Percentiles rank a stretch among this genome's conserved stretches.
Conservation (phyloP, 2,888 invertebrate species). For the Malthinus flaveolus region DNA sequence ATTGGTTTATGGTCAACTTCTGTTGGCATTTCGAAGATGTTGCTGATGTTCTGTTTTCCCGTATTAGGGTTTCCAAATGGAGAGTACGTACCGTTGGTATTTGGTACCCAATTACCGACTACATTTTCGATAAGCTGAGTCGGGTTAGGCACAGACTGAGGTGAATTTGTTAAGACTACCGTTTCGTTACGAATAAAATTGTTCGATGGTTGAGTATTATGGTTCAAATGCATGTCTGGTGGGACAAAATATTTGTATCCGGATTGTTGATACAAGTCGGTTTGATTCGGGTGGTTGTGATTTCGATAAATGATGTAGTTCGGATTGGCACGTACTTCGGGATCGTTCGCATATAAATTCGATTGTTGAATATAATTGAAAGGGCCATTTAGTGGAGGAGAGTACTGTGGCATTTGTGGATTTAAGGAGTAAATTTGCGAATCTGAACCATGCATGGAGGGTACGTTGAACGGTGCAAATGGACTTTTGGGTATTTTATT, state of each 20-base stretch:
- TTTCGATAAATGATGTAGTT: constrained; percentile 41
- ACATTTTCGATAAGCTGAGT: constrained; percentile 68
- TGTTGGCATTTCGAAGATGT: constrained; percentile 44
- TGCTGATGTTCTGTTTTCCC: constrained; percentile 42
- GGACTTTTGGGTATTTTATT: constrained; percentile 34
- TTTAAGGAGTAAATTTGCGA: constrained; percentile 30
- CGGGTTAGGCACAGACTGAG: constrained; percentile 30
- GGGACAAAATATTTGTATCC: background rate
- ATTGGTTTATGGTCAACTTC: constrained; percentile 33
- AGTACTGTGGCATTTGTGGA: constrained; percentile 26
- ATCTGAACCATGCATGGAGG: constrained; percentile 14
- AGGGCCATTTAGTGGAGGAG: constrained; percentile 24
- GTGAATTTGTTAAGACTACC: constrained; percentile 11
- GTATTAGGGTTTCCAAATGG: constrained; percentile 70
- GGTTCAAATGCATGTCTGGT: background rate
- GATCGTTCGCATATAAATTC: constrained; percentile 29
- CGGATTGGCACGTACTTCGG: constrained; percentile 8
- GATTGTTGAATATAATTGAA: constrained; percentile 32
- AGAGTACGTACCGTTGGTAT: constrained; percentile 72
- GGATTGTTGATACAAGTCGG: constrained; percentile 9
- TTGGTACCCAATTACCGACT: constrained; percentile 73
- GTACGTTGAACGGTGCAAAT: constrained; percentile 28
- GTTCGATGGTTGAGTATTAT: background rate
- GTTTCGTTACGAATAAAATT: constrained; percentile 12
- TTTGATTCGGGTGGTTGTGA: constrained; percentile 39